Base-by-base conservation (phyloP, 2,888 invertebrate species). In the Anticlea derivata region DNA sequence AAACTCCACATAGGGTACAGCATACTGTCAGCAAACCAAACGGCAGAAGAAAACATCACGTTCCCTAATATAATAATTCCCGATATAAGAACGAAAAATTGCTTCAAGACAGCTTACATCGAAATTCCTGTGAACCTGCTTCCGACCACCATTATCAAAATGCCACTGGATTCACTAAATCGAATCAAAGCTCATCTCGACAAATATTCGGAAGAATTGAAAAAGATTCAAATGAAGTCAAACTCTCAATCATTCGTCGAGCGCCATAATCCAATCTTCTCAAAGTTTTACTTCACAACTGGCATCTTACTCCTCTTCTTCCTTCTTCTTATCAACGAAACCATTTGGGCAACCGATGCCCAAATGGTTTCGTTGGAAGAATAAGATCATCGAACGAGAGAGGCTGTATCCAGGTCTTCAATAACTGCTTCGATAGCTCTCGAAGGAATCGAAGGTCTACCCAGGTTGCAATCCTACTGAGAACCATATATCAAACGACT, bases 61-160 rank as follows among this genome's bases (percentile, higher is more conserved):
- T 46, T 31, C 11, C 61, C 63, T n/a, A n/a, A n/a, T 2, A 52
- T 59, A 1, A 49, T 63, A 12, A 35, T 53, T n/a, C 56, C 58
- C 1, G 61, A 62, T 35, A 61, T 62, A 8, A 47, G 52, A 40
- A 58, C 30, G 1, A 53, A 60, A 20, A 27, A 38, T 6, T 63
- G 60, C 31, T 57, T 61, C n/a, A 8, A 53, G 33, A 33, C 39
- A 8, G 7, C 10, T 1, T 23, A 49, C 2, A 7, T 50, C 1
- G 6, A 57, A 40, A 5, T 23, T 3, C 38, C 38, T 24, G n/a
- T n/a, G n/a, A 30, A 46, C 10, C 38, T 61, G n/a, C 22, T 65
- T 1, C 53, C 55, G 2, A 60, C 63, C 5, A 23, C 44, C 0
- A 59, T 65, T 24, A 63, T 1, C n/a, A n/a, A n/a, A n/a, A n/a